Conservation (phyloP, 2,888 invertebrate species). For the Cactoblastis cactorum region DNA sequence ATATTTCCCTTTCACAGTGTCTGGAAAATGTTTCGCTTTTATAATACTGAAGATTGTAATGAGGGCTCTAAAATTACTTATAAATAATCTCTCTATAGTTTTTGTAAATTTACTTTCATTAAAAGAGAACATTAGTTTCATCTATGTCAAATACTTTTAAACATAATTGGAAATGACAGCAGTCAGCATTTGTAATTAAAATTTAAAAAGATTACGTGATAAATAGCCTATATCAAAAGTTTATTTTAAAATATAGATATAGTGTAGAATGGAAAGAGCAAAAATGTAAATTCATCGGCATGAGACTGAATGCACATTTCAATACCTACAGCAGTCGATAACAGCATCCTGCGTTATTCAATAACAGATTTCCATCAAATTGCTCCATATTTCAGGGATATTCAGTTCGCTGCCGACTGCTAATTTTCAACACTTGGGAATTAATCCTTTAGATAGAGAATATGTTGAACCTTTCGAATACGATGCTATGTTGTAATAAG, state of each 20-base stretch:
- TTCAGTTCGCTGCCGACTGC: neutral
- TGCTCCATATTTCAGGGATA: neutral
- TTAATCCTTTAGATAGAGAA: neutral
- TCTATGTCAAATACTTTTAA: too few relatives aligned
- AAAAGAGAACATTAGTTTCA: too few relatives aligned
- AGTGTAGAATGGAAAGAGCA: neutral
- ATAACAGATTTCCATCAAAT: constrained; percentile 4
- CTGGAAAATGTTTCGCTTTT: neutral
- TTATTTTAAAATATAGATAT: too few relatives aligned
- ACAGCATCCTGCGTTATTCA: neutral
- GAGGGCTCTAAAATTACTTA: neutral
- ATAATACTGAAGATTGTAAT: neutral
- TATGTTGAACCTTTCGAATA: neutral
- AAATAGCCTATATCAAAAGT: too few relatives aligned
- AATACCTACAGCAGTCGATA: constrained; percentile 3
- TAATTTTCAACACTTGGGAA: neutral
- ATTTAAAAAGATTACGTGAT: too few relatives aligned
- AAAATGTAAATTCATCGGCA: neutral
- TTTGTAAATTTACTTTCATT: too few relatives aligned
- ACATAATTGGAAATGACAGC: too few relatives aligned
- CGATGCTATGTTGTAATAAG: too few relatives aligned
- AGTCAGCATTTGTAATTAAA: too few relatives aligned
- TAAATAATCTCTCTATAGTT: too few relatives aligned
- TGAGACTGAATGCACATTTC: neutral
- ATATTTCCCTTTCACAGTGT: neutral